Evolutionary conservation across 2,888 invertebrate genomes (phyloP).

Genomic region (Fragum fragum): DNA sequence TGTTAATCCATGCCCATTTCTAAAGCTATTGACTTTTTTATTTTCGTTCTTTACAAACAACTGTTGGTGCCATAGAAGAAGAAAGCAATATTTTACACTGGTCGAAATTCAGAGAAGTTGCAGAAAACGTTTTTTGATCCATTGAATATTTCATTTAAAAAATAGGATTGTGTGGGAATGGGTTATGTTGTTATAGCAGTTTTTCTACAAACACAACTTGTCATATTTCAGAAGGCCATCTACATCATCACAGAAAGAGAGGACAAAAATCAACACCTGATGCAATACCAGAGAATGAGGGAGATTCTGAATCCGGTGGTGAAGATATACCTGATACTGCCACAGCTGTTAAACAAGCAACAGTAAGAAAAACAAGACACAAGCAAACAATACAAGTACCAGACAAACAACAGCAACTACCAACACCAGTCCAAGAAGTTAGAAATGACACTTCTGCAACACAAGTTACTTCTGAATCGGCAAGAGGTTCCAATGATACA

Average conservation of each 20-base stretch:
- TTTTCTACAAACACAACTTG: too few species aligned
- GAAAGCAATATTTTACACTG: too few species aligned
- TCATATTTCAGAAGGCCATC: neutral
- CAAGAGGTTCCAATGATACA: neutral
- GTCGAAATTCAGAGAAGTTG: too few species aligned
- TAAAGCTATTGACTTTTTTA: too few species aligned
- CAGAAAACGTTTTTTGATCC: too few species aligned
- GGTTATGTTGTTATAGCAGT: too few species aligned
- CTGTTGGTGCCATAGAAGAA: too few species aligned
- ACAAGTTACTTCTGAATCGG: neutral
- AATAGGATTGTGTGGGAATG: too few species aligned
- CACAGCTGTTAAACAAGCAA: neutral
- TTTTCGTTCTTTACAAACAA: too few species aligned
- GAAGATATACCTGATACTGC: neutral
- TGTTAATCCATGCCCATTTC: too few species aligned
- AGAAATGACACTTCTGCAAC: neutral
- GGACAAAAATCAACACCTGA: neutral
- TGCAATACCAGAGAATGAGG: slow-evolving; percentile 1
- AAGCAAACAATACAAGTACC: neutral
- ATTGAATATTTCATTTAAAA: too few species aligned
- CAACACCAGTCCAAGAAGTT: neutral
- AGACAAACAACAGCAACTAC: neutral
- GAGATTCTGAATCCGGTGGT: neutral
- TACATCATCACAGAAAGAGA: neutral
- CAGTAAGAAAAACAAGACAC: neutral